phyloP scores from a whole-genome alignment of 2,797 vertebrate species.

The Scyliorhinus canicula region DNA sequence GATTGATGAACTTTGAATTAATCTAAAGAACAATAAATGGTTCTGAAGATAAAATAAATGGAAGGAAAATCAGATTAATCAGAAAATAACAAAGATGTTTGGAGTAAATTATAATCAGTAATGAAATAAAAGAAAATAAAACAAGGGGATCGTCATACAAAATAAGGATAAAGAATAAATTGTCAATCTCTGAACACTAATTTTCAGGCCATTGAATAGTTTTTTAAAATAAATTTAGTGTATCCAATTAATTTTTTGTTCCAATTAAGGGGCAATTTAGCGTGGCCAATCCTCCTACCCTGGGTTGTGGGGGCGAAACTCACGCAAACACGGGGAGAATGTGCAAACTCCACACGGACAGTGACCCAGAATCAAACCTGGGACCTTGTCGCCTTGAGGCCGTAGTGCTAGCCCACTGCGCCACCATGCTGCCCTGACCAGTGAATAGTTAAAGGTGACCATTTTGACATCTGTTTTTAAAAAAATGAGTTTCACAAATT shows the following conservation, averaged over 20 bases:
- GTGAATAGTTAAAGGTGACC: neutral
- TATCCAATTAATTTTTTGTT: too few relatives aligned
- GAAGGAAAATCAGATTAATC: neutral
- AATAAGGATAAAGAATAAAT: neutral
- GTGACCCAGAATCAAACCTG: too few relatives aligned
- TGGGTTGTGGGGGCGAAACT: too few relatives aligned
- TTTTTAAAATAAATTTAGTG: too few relatives aligned
- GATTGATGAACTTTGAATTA: neutral
- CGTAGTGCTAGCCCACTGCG: too few relatives aligned
- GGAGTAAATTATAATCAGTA: neutral
- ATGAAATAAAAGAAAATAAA: neutral
- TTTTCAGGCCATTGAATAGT: neutral
- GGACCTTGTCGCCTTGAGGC: too few relatives aligned
- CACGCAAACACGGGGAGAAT: too few relatives aligned
- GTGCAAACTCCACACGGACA: too few relatives aligned
- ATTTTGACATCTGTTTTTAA: neutral
- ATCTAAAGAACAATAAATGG: neutral
- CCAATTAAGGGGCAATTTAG: too few relatives aligned
- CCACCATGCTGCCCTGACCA: too few relatives aligned
- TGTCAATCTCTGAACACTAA: neutral
- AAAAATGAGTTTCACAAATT: neutral
- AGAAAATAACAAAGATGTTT: neutral
- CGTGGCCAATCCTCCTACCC: too few relatives aligned
- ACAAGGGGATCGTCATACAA: neutral
- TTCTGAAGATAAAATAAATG: neutral